phyloP scores from a whole-genome alignment of 2,113 vertebrate species.

The Chlorodrepanis virens region DNA sequence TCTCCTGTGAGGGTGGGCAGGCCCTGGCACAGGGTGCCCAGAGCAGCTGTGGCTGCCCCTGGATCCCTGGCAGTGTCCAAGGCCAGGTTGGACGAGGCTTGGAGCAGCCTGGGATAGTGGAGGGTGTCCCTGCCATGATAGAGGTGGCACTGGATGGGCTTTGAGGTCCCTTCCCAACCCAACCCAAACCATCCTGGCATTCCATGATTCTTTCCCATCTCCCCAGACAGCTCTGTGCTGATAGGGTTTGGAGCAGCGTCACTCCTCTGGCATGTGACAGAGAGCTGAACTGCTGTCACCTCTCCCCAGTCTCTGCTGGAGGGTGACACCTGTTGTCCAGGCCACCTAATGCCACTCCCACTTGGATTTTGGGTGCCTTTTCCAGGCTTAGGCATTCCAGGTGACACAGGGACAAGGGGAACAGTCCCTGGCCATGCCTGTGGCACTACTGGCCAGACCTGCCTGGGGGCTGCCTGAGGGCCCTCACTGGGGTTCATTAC shows the following conservation, averaged over 20 bases:
- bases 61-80: not conserved
- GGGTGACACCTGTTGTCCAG: not conserved
- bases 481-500: not conserved
- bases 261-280: not conserved
- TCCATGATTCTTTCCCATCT: not conserved
- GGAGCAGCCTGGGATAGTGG: accelerated
- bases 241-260: not conserved
- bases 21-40: not conserved
- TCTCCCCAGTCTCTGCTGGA: not conserved
- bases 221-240: not conserved
- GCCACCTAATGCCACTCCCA: not conserved
- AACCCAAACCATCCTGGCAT: not conserved
- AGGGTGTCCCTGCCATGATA: not conserved
- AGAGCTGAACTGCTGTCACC: not conserved
- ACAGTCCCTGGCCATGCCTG: not conserved
- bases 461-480: not conserved
- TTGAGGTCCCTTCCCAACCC: not conserved
- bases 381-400: not conserved
- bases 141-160: accelerated
- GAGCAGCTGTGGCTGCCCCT: not conserved
- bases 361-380: not conserved
- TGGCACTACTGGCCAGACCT: not conserved
- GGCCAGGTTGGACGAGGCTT: accelerated
- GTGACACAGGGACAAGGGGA: not conserved
- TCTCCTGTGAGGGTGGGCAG: accelerated